Evolutionary conservation across 2,888 invertebrate genomes (phyloP).

Genomic region (Amaurobius ferox): DNA sequence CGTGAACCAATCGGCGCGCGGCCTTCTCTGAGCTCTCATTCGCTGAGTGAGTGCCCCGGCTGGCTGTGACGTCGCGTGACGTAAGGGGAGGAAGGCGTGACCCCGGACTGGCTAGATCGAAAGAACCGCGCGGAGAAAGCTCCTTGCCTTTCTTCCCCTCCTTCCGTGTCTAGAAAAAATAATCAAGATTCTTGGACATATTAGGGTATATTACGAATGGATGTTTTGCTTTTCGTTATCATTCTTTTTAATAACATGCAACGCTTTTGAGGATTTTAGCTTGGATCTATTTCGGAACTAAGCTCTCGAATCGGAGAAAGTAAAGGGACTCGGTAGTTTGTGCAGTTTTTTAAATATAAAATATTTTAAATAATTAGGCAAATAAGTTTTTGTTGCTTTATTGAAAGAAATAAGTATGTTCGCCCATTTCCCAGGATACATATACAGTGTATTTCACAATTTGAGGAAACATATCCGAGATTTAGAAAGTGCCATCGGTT

Average conservation of each 20-base stretch:
- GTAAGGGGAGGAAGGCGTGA: not conserved
- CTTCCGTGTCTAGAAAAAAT: not conserved
- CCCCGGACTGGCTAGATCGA: constrained; percentile 13
- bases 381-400: not conserved
- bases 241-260: constrained; percentile 14
- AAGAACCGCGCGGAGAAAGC: constrained; percentile 23
- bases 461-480: too few relatives aligned
- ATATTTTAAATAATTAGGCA: too few relatives aligned
- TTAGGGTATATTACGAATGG: constrained; percentile 14
- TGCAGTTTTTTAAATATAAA: too few relatives aligned
- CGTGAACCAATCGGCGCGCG: constrained; percentile 22
- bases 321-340: not conserved
- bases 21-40: not conserved
- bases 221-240: constrained; percentile 14
- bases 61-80: constrained; percentile 24
- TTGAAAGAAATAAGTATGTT: too few relatives aligned
- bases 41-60: constrained; percentile 15
- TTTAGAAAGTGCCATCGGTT: too few relatives aligned
- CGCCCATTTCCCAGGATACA: too few relatives aligned
- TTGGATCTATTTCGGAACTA: not conserved
- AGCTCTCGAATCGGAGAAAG: not conserved
- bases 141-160: not conserved
- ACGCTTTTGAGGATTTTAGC: not conserved
- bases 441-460: too few relatives aligned
- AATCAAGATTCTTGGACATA: constrained; percentile 17